Evolutionary conservation across 2,888 invertebrate species (phyloP), one percentile per base, ranked within the genome.

Genomic region (Rhingia rostrata): DNA sequence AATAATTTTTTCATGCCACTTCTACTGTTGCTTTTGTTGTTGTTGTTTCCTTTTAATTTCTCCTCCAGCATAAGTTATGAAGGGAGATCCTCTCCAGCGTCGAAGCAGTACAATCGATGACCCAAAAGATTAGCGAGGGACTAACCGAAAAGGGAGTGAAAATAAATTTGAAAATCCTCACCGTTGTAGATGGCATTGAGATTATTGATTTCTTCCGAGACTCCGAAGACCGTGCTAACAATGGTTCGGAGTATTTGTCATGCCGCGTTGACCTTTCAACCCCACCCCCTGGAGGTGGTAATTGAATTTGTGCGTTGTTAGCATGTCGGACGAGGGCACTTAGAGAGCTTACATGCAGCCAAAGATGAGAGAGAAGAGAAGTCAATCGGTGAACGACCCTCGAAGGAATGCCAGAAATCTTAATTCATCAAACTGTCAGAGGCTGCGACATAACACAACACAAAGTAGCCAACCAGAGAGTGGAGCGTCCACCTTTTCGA

Each of bases 391-490:
- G 61, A 83, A 73, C 53, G 83, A 78, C 78, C 78, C 73, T 41
- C 10, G 47, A n/a, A 41, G 69, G 73, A 83, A 83, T 78, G 53
- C 10, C 9, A 58, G 51, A 84, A 79, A 84, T 79, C 83, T 84
- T 84, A 79, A 84, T 84, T 80, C 84, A 84, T 84, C 84, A 84
- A 84, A 84, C 70, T 84, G 84, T 84, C 84, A 84, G 41, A 22
- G 22, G 56, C 33, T 61, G 70, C 63, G 72, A 83, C 77, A 82
- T 77, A 82, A 67, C 82, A 82, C 61, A 70, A 54, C 75, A 53
- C 51, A 64, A 77, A 72, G 77, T 78, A 78, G 82, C 66, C 64
- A 45, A 61, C 41, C 45, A 30, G 9, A 61, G 30, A 69, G 51
- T 63, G 58, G 43, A 64, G 49, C 37, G 14, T 63, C 61, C 32